Conservation (phyloP, 2,113 vertebrate species). For the Macaca nemestrina region DNA sequence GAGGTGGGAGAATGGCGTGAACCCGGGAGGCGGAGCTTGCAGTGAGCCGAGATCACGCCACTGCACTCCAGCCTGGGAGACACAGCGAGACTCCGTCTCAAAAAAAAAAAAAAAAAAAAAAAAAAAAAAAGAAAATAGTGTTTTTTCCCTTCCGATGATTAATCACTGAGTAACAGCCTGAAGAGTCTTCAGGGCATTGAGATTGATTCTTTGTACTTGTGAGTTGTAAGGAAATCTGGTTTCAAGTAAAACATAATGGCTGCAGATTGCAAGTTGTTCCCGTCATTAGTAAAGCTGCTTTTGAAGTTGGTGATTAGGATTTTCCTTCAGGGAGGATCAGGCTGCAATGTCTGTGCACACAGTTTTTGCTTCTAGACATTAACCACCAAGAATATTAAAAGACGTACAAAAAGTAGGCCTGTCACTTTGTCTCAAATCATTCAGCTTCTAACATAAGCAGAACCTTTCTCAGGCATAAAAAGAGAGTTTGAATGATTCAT, state of each 20-base stretch:
- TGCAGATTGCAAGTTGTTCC: constrained; percentile 17
- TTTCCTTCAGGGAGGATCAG: constrained; percentile 58
- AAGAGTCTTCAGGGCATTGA: constrained; percentile 34
- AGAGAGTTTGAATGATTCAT: constrained; percentile 51
- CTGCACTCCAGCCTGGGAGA: too few species aligned
- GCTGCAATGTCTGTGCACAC: not conserved
- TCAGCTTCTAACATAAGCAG: not conserved
- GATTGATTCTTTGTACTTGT: constrained; percentile 55
- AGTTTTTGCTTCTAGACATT: not conserved
- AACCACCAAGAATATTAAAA: constrained; percentile 11
- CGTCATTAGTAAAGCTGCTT: constrained; percentile 57
- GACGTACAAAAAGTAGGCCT: not conserved
- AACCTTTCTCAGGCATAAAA: constrained; percentile 40
- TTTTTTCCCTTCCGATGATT: not conserved
- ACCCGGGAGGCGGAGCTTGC: too few species aligned
- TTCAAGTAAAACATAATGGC: constrained; percentile 52
- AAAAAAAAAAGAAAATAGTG: too few species aligned
- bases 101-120: too few species aligned
- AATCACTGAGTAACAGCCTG: constrained; percentile 19
- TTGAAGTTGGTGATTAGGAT: constrained; percentile 46
- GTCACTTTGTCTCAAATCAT: constrained; percentile 60
- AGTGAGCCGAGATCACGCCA: too few species aligned
- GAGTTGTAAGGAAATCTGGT: constrained; percentile 33
- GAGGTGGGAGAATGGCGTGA: too few species aligned
- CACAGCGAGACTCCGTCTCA: too few species aligned